Evolutionary conservation across 2,113 vertebrate species (phyloP).

Genomic region (Strix aluco): DNA sequence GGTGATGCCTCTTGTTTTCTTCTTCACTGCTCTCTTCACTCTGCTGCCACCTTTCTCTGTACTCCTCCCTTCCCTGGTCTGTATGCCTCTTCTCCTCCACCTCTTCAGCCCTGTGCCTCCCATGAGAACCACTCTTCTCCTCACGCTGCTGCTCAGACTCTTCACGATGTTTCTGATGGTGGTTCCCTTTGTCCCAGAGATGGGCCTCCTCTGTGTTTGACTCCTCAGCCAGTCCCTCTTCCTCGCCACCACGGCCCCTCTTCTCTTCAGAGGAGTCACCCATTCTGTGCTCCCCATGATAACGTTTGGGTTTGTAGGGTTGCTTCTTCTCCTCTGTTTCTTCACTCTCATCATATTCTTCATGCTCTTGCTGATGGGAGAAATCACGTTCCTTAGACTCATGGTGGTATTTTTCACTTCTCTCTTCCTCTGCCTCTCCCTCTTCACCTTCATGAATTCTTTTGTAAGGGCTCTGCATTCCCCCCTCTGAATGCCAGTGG

Average conservation of each 20-base stretch:
- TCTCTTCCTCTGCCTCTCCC: conserved; percentile 27
- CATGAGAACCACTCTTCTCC: conserved; percentile 3
- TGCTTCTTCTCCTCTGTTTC: conserved; percentile 62
- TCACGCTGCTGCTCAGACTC: conserved; percentile 41
- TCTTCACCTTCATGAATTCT: conserved; percentile 23
- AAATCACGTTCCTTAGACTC: neutral
- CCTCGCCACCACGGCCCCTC: neutral
- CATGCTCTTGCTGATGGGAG: conserved; percentile 22
- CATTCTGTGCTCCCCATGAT: conserved; percentile 6
- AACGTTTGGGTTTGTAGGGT: conserved; percentile 4
- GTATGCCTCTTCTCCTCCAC: conserved; percentile 26
- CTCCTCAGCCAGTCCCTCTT: neutral
- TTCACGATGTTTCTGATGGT: neutral
- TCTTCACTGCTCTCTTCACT: conserved; percentile 53
- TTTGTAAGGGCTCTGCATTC: conserved; percentile 51
- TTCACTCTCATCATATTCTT: conserved; percentile 66
- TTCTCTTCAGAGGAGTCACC: conserved; percentile 55
- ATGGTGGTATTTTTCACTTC: conserved; percentile 15
- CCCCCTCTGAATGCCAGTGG: conserved; percentile 26
- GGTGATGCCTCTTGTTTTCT: neutral
- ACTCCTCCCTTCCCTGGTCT: conserved; percentile 36
- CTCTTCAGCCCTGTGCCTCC: neutral
- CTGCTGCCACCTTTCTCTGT: conserved; percentile 9
- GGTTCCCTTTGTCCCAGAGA: conserved; percentile 51
- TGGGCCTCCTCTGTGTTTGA: neutral